A percentile compares a stretch with the other conserved stretches of the same genome.
These are phyloP conservation scores for Pardosa pseudoannulata DNA, from an alignment of 2,888 invertebrate species.

Conservation along the genomic window DNA sequence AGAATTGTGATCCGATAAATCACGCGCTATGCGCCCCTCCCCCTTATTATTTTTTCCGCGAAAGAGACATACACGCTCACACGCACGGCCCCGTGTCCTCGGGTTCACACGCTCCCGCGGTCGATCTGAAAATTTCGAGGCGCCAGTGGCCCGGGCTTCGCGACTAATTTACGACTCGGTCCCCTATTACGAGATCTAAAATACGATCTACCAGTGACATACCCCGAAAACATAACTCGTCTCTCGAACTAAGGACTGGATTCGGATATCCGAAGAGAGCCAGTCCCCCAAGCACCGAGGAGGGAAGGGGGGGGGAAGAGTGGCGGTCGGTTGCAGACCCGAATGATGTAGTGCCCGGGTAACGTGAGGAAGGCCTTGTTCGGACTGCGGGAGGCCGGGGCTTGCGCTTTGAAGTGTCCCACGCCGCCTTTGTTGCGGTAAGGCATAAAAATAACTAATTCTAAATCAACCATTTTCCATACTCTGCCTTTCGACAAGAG, in stretches of 20 bases:
- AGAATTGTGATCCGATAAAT: slow-evolving; percentile 7
- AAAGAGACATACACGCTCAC: neutral
- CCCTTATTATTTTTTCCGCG: neutral
- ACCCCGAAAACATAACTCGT: slow-evolving; percentile 55
- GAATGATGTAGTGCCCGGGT: slow-evolving; percentile 16
- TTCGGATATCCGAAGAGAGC: neutral
- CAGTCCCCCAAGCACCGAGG: no score
- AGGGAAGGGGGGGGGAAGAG: neutral
- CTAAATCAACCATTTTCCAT: neutral
- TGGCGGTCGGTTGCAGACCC: neutral
- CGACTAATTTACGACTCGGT: slow-evolving; percentile 59
- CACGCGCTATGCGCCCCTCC: neutral
- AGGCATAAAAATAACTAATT: neutral
- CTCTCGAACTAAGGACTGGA: slow-evolving; percentile 29
- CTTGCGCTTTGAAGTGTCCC: slow-evolving; percentile 12
- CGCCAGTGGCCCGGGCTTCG: slow-evolving; percentile 47
- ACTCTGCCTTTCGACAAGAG: neutral
- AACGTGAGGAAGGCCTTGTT: slow-evolving; percentile 61
- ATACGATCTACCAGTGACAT: slow-evolving; percentile 62
- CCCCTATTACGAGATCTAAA: slow-evolving; percentile 52
- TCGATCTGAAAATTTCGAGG: slow-evolving; percentile 59
- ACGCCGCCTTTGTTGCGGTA: neutral
- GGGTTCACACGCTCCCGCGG: slow-evolving; percentile 56
- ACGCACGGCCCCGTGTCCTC: neutral
- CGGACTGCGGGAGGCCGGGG: slow-evolving; percentile 34